Evolutionary conservation across 2,888 invertebrate genomes (phyloP), one percentile per base, ranked within the genome.

Genomic region (Chymomyza amoena): DNA sequence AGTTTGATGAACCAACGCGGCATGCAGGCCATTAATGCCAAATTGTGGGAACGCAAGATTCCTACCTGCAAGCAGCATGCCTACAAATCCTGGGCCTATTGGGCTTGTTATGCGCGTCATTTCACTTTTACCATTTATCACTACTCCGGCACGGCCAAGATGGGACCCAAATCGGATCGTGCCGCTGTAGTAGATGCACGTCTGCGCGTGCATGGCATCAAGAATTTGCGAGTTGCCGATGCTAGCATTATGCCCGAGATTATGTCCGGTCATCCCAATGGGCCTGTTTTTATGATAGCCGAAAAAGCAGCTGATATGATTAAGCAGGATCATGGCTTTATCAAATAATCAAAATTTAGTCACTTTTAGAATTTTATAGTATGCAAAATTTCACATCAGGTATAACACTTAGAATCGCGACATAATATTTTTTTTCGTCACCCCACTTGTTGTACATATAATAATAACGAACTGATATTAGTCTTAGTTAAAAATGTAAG

Each of bases 181-280:
- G 90, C 92, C 0, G 94, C 95, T 0, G 94, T 95, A 0, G 95
- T 95, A 0, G 94, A 95, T 88, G 93, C 94, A 5, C 92, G 93
- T 68, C 82, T 93, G 10, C 87, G 92, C 28, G 93, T 93, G 1
- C 89, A 93, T 72, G 93, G 93, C 28, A 89, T 93, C 36, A 83
- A 86, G 20, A 90, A 92, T 64, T 84, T 93, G 6, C 91, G 93
- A 4, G 93, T 93, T 6, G 93, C 92, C 0, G 93, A 93, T 82
- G 93, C 93, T 16, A 93, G 93, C 85, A 91, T 93, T 15, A 92
- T 93, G 87, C 93, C 93, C 1, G 91, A 92, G 61, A 93, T 93
- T n/a, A 88, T 93, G 61, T 91, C 93, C 7, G 93, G 91, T 3
- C 93, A 93, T 81, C 93, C 93, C 0, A 93, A 93, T 81, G 93